Percentiles rank a stretch among this genome's conserved stretches.
These are phyloP conservation scores for Menura novaehollandiae DNA, from an alignment of 2,113 vertebrate species.

Conservation along the genomic window DNA sequence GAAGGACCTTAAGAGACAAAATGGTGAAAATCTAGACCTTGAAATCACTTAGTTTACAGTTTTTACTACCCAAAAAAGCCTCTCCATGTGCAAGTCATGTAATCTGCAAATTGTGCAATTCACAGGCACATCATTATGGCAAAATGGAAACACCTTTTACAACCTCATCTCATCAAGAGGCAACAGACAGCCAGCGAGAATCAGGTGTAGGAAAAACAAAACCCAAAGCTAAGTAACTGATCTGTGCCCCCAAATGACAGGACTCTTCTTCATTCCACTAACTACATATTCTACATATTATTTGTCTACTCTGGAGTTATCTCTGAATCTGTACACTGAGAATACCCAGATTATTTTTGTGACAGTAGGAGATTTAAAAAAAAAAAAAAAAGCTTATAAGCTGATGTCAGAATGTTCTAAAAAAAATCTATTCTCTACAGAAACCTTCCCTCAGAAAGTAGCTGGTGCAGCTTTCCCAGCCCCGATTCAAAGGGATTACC, in stretches of 20 bases:
- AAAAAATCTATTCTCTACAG: background rate
- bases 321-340: background rate
- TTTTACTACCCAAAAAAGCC: background rate
- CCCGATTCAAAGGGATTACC: background rate
- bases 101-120: background rate
- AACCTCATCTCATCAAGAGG: background rate
- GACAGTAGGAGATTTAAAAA: background rate
- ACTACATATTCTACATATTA: background rate
- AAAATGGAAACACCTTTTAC: background rate
- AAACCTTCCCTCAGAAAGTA: background rate
- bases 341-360: background rate
- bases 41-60: background rate
- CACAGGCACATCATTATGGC: background rate
- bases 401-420: background rate
- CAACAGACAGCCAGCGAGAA: background rate
- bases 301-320: background rate
- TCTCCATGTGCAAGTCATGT: background rate
- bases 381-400: background rate
- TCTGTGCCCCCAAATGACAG: background rate
- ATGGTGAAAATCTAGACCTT: background rate
- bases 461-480: background rate
- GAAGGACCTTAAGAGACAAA: background rate
- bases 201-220: background rate
- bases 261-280: background rate
- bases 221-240: background rate